Base-by-base conservation (phyloP, 2,888 invertebrate genomes). In the Zygogramma bicolorata region DNA sequence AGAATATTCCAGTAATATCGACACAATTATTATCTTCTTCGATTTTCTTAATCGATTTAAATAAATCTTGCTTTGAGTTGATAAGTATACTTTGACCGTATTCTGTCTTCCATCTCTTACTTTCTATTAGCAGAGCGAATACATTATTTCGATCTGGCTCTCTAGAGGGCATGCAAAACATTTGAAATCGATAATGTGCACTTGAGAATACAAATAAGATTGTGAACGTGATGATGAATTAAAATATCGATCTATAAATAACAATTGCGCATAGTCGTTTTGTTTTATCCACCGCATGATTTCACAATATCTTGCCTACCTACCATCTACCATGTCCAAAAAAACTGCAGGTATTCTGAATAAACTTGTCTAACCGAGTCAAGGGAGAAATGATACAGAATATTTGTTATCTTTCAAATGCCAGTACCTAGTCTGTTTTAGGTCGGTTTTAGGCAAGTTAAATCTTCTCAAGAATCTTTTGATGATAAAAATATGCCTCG, bases 151-250 rank as follows among this genome's bases (percentile, higher is more conserved):
- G 13, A n/a, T 53, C 27, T 25, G 53, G 20, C 20, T 53, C 25
- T 27, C 5, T 53, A 13, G 5, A 53, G 10, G 27, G 10, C 20
- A 25, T 53, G 25, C 53, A 27, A 1, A 53, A 53, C 53, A 22
- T 25, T 53, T 53, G 25, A n/a, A 53, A n/a, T 53, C 10, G 6
- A 53, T 53, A 25, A 13, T 46, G n/a, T 27, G 53, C 53, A 27
- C 53, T 25, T n/a, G 27, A 25, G 53, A 53, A 53, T 53, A 53
- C 27, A n/a, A 53, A 53, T 53, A 27, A 53, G 46, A 53, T 53
- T 25, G 25, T 22, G 25, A 46, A 46, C 46, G 46, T 46, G 46
- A 46, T n/a, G 25, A 15, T 53, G 53, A 27, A 27, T 25, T 20
- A n/a, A 53, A 25, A 27, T 25, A 13, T 53, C 53, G 13, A 53